Conservation (phyloP, 2,888 invertebrate genomes). For the Panzeria rudis region DNA sequence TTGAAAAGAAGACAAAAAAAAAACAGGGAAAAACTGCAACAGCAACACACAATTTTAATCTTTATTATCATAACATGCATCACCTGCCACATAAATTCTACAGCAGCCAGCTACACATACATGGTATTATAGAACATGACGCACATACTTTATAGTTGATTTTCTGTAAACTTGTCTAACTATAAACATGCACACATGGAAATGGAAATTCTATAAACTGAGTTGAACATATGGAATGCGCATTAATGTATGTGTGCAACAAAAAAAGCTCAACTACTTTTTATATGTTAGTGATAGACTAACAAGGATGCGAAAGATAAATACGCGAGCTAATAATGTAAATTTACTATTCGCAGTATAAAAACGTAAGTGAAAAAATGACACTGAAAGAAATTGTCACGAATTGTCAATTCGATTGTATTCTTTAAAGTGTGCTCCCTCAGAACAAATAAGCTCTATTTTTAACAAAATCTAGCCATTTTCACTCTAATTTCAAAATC, state of each 20-base stretch:
- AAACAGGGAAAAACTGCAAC: not conserved
- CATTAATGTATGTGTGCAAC: conserved; percentile 11
- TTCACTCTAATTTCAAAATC: no score
- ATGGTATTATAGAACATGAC: not conserved
- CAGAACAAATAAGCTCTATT: no score
- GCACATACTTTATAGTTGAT: conserved; percentile 7
- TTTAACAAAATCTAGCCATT: no score
- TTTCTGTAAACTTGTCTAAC: conserved; percentile 38
- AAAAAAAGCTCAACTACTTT: not conserved
- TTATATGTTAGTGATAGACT: not conserved
- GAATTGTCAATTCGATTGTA: no score
- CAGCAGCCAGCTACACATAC: not conserved
- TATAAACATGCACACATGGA: conserved; percentile 38
- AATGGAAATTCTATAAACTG: conserved; percentile 29
- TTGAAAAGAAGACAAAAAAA: not conserved
- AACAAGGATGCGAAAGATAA: conserved; percentile 8
- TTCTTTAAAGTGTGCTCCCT: no score
- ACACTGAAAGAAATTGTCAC: conserved; percentile 1
- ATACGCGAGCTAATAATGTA: conserved; percentile 33
- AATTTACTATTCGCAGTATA: not conserved
- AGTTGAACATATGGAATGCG: conserved; percentile 41
- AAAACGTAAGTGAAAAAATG: not conserved
- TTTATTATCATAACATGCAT: conserved; percentile 71
- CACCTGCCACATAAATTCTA: conserved; percentile 64
- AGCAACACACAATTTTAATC: conserved; percentile 53